These are phyloP conservation scores for Neopelma chrysocephalum DNA, from an alignment of 2,797 vertebrate species.

Conservation along the genomic window DNA sequence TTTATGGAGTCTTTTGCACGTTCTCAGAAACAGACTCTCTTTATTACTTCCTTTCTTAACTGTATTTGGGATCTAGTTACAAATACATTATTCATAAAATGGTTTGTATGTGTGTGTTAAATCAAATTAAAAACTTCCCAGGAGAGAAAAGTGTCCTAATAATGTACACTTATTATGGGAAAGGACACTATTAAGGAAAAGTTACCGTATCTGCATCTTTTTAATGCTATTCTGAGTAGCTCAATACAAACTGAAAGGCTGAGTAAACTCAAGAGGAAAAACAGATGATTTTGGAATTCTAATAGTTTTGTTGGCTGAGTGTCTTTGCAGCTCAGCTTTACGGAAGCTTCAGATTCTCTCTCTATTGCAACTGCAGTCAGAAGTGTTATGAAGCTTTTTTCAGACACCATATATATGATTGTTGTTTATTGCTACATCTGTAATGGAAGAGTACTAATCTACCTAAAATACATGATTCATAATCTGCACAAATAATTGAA, in stretches of 20 bases:
- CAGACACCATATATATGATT: background rate
- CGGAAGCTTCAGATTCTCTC: background rate
- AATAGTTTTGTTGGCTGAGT: background rate
- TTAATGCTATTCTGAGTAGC: background rate
- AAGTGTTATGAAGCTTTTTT: background rate
- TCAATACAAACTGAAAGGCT: background rate
- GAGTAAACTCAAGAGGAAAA: background rate
- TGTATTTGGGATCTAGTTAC: constrained; percentile 22
- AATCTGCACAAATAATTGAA: background rate
- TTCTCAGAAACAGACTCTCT: background rate
- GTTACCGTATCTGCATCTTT: constrained; percentile 1
- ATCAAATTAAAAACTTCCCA: constrained; percentile 26
- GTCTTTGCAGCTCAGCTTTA: background rate
- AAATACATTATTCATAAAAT: constrained; percentile 55
- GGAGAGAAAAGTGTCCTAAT: constrained; percentile 16
- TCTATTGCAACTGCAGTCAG: background rate
- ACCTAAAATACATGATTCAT: background rate
- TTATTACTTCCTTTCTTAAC: constrained; percentile 26
- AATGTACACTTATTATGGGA: constrained; percentile 11
- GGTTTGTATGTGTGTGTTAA: constrained; percentile 11
- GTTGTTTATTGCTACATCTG: background rate
- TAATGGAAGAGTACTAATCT: background rate
- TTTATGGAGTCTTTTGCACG: background rate
- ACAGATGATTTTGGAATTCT: background rate
- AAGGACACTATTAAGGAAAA: constrained; percentile 32